These are phyloP conservation scores for Rhodophaea formosa DNA, from an alignment of 2,888 invertebrate genomes.

Conservation along the genomic window DNA sequence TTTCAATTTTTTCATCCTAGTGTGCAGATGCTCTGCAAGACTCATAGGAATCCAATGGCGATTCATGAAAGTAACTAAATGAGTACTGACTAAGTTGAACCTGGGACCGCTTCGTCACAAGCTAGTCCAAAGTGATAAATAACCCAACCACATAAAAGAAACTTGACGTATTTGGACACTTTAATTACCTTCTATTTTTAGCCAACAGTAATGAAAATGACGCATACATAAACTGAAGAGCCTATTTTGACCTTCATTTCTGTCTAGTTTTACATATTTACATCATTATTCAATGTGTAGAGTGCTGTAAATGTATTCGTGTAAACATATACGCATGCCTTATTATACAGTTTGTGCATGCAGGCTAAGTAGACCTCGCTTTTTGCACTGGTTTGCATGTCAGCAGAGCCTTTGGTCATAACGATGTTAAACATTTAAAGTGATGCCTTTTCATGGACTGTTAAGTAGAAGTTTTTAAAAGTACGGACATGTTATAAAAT, in stretches of 20 bases:
- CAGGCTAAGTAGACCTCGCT: neutral
- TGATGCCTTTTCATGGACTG: neutral
- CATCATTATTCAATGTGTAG: neutral
- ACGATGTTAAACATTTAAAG: neutral
- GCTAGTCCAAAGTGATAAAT: no score
- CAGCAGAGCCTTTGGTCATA: neutral
- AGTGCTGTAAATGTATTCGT: neutral
- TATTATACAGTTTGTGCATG: neutral
- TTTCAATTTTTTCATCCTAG: no score
- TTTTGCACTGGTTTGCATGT: neutral
- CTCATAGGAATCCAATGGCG: no score
- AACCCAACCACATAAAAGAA: no score
- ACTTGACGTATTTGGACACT: no score
- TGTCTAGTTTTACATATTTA: neutral
- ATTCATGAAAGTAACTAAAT: no score
- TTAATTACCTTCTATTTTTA: neutral
- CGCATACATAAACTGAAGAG: neutral
- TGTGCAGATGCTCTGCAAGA: no score
- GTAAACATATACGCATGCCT: neutral
- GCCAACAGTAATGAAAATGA: neutral
- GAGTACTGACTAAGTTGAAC: no score
- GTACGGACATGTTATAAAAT: no score
- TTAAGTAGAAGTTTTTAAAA: no score
- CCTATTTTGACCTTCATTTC: neutral
- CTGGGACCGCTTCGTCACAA: no score